These are phyloP conservation scores for Ctena decussata DNA, from an alignment of 2,888 invertebrate species.

Conservation along the genomic window DNA sequence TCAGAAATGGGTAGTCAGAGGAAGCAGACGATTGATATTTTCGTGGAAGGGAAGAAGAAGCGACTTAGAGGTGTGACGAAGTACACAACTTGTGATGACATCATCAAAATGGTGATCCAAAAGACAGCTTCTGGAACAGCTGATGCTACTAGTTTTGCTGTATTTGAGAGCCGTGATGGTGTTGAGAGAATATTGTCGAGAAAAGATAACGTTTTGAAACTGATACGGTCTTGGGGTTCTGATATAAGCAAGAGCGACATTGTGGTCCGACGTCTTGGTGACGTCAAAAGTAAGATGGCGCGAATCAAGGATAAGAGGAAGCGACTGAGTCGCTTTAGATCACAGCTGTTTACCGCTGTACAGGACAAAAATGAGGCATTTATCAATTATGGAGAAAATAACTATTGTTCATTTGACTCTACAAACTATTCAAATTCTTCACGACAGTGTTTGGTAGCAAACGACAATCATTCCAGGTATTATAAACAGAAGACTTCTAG, in stretches of 20 bases:
- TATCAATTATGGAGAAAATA: not conserved
- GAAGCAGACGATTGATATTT: not conserved
- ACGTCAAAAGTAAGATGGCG: constrained; percentile 31
- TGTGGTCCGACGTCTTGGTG: not conserved
- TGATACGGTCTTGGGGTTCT: constrained; percentile 22
- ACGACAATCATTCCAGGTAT: not conserved
- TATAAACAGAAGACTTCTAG: no score
- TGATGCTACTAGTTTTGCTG: not conserved
- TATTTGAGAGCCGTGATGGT: constrained; percentile 14
- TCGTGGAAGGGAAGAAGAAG: not conserved
- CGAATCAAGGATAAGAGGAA: not conserved
- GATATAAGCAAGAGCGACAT: not conserved
- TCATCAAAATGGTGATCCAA: constrained; percentile 31
- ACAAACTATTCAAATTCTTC: not conserved
- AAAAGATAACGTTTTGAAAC: constrained; percentile 24
- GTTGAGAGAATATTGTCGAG: constrained; percentile 9
- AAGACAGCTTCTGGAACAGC: not conserved
- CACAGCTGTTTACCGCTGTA: not conserved
- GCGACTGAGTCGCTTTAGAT: not conserved
- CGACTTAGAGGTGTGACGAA: not conserved
- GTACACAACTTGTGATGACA: constrained; percentile 37
- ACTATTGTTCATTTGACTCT: not conserved
- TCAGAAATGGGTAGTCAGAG: not conserved
- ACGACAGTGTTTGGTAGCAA: not conserved
- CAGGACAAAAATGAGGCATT: not conserved